Evolutionary conservation across 2,797 vertebrate species (phyloP).

Genomic region (Gymnopithys bicolor): DNA sequence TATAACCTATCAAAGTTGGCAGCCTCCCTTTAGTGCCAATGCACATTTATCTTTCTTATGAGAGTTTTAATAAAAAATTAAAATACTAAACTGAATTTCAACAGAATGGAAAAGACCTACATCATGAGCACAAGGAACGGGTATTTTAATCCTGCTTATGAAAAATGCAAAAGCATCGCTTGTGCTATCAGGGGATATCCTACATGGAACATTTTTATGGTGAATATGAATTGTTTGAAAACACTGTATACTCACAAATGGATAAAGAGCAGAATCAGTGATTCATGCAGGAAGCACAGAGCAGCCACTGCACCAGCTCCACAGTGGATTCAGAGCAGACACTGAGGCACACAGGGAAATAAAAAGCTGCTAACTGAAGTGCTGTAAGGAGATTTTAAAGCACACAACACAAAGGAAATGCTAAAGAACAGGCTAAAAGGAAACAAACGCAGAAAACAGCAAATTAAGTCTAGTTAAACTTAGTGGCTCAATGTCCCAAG

Average conservation of each 20-base stretch:
- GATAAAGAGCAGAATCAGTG: neutral
- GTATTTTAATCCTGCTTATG: slow-evolving; percentile 75
- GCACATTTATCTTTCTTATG: slow-evolving; percentile 60
- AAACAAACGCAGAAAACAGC: neutral
- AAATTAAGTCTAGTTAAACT: neutral
- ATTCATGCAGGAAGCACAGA: neutral
- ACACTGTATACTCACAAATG: neutral
- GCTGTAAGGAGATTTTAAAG: neutral
- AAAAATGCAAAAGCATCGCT: slow-evolving; percentile 57
- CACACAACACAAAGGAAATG: neutral
- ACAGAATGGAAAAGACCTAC: slow-evolving; percentile 31
- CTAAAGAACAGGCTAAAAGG: neutral
- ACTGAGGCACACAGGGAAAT: slow-evolving; percentile 1
- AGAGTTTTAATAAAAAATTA: slow-evolving; percentile 76
- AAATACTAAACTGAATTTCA: slow-evolving; percentile 60
- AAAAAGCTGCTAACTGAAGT: neutral
- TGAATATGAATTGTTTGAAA: slow-evolving; percentile 55
- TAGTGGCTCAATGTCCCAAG: neutral
- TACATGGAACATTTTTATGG: slow-evolving; percentile 35
- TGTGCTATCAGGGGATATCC: slow-evolving; percentile 38
- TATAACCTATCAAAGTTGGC: neutral
- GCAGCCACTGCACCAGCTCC: neutral
- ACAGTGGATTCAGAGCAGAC: neutral
- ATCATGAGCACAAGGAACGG: neutral
- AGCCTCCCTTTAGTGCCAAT: neutral